Evolutionary conservation across 53 echinoderm and acorn worm genomes (phyloP).

Genomic region (Echinometra lucunter): DNA sequence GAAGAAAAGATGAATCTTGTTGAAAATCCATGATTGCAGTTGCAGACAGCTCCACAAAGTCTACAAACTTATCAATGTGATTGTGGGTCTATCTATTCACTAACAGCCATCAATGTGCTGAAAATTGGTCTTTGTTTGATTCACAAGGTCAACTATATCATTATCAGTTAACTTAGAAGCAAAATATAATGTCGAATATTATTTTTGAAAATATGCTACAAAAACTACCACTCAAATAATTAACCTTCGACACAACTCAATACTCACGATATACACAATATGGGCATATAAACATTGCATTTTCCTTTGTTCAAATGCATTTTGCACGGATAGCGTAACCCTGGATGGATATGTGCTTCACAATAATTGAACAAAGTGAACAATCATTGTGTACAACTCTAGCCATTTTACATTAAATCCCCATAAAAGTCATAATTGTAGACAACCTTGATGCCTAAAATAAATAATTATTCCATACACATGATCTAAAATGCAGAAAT

Average conservation of each 20-base stretch:
- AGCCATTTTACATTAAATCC: neutral
- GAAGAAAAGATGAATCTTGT: neutral
- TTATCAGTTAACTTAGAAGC: neutral
- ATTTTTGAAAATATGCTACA: neutral
- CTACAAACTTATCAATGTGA: neutral
- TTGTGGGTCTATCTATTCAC: neutral
- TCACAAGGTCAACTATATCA: neutral
- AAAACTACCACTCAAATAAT: neutral
- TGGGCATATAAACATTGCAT: neutral
- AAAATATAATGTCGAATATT: conserved; percentile 17
- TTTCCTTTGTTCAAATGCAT: neutral
- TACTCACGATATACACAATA: neutral
- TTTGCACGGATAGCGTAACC: neutral
- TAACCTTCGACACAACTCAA: neutral
- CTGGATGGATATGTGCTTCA: neutral
- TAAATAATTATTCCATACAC: conserved; percentile 17
- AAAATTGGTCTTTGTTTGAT: neutral
- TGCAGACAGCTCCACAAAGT: neutral
- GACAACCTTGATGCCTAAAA: conserved; percentile 7
- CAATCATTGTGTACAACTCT: too few species aligned
- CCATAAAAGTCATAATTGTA: neutral
- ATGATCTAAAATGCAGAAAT: neutral
- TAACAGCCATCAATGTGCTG: neutral
- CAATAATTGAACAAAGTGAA: too few species aligned
- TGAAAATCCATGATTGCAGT: too few species aligned